Conservation (phyloP, 1,140 invertebrate species). For the Eriocheir sinensis region DNA sequence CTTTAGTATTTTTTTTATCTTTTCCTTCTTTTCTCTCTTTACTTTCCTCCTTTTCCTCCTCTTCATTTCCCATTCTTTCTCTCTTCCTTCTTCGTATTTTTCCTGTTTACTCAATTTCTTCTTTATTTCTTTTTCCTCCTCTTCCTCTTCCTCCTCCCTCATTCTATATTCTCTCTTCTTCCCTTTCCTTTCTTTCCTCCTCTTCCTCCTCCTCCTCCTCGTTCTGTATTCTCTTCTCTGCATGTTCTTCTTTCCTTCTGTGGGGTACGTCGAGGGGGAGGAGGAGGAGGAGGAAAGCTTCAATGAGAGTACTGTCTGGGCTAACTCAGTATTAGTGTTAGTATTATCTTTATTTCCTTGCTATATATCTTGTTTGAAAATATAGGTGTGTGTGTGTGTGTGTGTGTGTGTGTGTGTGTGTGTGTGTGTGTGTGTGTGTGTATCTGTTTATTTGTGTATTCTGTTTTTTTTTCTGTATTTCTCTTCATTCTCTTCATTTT, state of each 20-base stretch:
- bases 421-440: slow-evolving; percentile 22
- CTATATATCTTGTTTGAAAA: background rate
- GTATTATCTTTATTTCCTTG: background rate
- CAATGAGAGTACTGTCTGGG: background rate
- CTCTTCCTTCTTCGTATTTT: no score
- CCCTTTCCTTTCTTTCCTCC: background rate
- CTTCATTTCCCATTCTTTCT: background rate
- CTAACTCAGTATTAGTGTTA: slow-evolving; percentile 15
- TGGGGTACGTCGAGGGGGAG: no score
- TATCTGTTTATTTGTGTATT: background rate
- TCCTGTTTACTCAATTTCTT: no score
- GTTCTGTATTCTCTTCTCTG: no score
- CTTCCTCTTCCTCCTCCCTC: no score
- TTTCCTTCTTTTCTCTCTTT: background rate
- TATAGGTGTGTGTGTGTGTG: background rate
- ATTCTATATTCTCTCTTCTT: no score
- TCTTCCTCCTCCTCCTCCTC: background rate
- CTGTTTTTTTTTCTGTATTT: background rate
- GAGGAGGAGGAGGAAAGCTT: no score
- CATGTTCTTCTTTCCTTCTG: no score
- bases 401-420: slow-evolving; percentile 22
- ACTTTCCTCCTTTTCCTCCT: background rate
- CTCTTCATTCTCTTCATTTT: background rate
- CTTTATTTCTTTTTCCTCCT: no score
- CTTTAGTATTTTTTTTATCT: no score